Percentiles rank a stretch among this genome's conserved stretches.
phyloP scores from a whole-genome alignment of 2,113 vertebrate species.

The Bubo blakistoni region DNA sequence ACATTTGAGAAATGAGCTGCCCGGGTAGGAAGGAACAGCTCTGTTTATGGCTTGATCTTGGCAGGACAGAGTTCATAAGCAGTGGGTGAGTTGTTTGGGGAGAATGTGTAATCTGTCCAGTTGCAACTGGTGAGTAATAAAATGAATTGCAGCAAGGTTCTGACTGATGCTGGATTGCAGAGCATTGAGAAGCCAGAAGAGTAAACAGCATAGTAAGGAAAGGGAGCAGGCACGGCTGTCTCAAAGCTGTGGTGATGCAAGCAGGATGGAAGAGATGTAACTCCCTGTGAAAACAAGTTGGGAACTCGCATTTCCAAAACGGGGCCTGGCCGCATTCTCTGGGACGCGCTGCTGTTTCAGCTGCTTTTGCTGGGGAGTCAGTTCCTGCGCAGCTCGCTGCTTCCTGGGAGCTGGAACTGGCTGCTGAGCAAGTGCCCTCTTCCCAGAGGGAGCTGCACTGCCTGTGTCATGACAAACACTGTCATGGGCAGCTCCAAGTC shows the following conservation, averaged over 20 bases:
- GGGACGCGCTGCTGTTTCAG: rapidly evolving
- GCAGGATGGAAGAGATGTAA: background rate
- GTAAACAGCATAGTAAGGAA: background rate
- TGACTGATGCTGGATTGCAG: background rate
- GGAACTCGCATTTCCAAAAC: rapidly evolving
- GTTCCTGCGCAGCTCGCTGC: background rate
- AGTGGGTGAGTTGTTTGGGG: background rate
- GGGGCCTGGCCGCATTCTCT: background rate
- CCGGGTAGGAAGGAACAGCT: background rate
- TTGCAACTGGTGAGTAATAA: background rate
- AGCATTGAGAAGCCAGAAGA: background rate
- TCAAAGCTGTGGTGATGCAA: background rate
- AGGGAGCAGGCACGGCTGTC: background rate
- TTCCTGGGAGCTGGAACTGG: background rate
- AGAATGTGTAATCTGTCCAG: background rate
- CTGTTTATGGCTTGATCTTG: background rate
- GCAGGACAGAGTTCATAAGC: background rate
- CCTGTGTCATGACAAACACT: background rate
- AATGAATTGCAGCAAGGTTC: background rate
- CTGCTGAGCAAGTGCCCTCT: background rate
- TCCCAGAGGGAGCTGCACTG: background rate
- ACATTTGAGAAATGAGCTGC: background rate
- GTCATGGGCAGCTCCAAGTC: background rate
- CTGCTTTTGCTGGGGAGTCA: background rate
- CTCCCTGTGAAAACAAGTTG: background rate